phyloP scores from a whole-genome alignment of 1,140 invertebrate genomes.

The Drosophila bocki region DNA sequence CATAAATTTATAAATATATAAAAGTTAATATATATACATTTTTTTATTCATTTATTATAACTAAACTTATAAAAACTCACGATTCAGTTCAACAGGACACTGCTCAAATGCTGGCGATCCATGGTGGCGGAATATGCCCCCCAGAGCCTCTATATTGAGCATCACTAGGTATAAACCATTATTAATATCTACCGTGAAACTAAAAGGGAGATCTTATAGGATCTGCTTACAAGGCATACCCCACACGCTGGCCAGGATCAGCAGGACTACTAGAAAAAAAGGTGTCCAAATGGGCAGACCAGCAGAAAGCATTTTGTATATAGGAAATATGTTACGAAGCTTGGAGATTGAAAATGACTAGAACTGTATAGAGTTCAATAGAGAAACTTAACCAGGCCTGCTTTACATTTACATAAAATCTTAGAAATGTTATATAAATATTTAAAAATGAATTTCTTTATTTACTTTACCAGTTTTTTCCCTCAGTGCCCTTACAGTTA shows the following conservation, averaged over 20 bases:
- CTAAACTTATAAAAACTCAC: background rate
- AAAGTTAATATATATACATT: too few relatives aligned
- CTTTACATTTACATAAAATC: background rate
- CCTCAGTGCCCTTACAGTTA: constrained; percentile 30
- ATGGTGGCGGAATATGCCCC: background rate
- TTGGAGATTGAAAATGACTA: background rate
- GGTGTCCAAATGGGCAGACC: constrained; percentile 18
- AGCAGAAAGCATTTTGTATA: background rate
- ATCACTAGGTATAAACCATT: background rate
- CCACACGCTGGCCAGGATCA: constrained; percentile 21
- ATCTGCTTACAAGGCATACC: constrained; percentile 36
- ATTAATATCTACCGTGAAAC: background rate
- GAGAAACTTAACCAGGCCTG: background rate
- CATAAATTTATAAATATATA: background rate
- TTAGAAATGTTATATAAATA: too few relatives aligned
- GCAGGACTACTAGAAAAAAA: constrained; percentile 4
- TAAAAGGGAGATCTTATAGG: background rate
- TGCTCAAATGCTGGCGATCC: background rate
- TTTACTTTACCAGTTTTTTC: background rate
- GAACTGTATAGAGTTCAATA: background rate
- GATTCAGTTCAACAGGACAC: background rate
- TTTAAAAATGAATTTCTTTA: too few relatives aligned
- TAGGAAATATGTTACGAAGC: background rate
- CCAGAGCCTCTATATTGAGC: background rate
- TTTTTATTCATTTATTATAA: too few relatives aligned